Base-by-base conservation (phyloP, 2,113 vertebrate species). In the Lanius collurio region DNA sequence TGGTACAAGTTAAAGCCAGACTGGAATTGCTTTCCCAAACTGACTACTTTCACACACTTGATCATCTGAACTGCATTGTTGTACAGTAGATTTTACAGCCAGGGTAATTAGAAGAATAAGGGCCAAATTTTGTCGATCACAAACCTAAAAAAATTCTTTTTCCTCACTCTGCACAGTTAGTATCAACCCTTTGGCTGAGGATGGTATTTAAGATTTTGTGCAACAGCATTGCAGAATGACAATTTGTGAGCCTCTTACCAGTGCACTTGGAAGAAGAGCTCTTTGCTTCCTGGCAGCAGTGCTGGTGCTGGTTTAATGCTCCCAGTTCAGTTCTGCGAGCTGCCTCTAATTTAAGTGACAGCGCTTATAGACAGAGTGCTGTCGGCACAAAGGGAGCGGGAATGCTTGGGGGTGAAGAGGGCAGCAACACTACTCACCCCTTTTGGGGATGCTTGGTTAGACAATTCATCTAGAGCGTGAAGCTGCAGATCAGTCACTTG, bases 281-380 rank as follows among this genome's bases (percentile, higher is more conserved):
- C 0, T 55, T 71, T 7, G 10, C 16, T 55, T 31, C 20, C 28
- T 22, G 35, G 70, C 42, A 37, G 68, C 77, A 63, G 77, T 0
- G 1, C 63, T 69, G 76, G 67, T 60, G 13, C 56, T 4, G n/a
- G 24, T 15, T 84, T 64, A 20, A 52, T 13, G 62, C 87, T 31
- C 84, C 82, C 81, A 59, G 35, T 35, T 85, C 84, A 31, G 39
- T 52, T 89, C 78, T 8, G 11, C 2, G 14, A 91, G 39, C 81
- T 3, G 6, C 87, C 90, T 64, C 78, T 85, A 68, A 95, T 91
- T 33, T 31, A 82, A 89, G 65, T 89, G 96, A 95, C 93, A 94
- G 95, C 6, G 0, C 90, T 75, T 26, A 1, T 0, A n/a, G 9
- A 74, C 76, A 20, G 18, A 21, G 46, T 1, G 2, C 56, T 22